Conservation (phyloP, 2,888 invertebrate genomes). For the Cynaeus angustus region DNA sequence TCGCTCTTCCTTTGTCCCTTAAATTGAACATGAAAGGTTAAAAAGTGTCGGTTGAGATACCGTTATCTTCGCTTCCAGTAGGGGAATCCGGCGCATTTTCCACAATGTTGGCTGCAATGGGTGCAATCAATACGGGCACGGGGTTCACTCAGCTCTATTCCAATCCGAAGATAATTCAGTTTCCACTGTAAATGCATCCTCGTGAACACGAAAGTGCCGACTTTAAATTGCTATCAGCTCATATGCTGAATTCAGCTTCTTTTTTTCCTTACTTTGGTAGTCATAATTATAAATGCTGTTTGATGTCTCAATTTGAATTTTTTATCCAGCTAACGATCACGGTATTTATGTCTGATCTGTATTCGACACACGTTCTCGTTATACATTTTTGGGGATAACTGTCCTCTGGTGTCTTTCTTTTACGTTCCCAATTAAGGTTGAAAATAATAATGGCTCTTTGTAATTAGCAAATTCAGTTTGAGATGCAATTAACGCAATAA, state of each 20-base stretch:
- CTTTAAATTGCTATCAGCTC: slow-evolving; percentile 39
- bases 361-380: slow-evolving; percentile 23
- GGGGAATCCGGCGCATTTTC: slow-evolving; percentile 59
- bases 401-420: slow-evolving; percentile 9
- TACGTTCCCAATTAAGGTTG: slow-evolving; percentile 27
- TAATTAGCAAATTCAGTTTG: slow-evolving; percentile 32
- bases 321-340: slow-evolving; percentile 34
- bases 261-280: slow-evolving; percentile 19
- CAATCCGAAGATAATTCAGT: slow-evolving; percentile 58
- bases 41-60: slow-evolving; percentile 54
- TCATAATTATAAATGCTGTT: slow-evolving; percentile 38
- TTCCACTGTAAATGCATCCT: slow-evolving; percentile 54
- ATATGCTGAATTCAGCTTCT: slow-evolving; percentile 19
- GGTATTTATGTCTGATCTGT: slow-evolving; percentile 20
- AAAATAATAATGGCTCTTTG: slow-evolving; percentile 23
- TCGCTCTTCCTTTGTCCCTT: slow-evolving; percentile 48
- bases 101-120: slow-evolving; percentile 59
- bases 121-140: slow-evolving; percentile 56
- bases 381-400: slow-evolving; percentile 18
- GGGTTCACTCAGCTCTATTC: slow-evolving; percentile 53
- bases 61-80: slow-evolving; percentile 57
- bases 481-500: slow-evolving; percentile 16
- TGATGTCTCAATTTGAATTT: slow-evolving; percentile 39
- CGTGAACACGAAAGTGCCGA: slow-evolving; percentile 43
- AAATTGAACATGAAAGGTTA: slow-evolving; percentile 53